A percentile compares a stretch with the other conserved stretches of the same genome.
Conservation (phyloP, 1,140 invertebrate species). For the Zelostemma sp. region DNA sequence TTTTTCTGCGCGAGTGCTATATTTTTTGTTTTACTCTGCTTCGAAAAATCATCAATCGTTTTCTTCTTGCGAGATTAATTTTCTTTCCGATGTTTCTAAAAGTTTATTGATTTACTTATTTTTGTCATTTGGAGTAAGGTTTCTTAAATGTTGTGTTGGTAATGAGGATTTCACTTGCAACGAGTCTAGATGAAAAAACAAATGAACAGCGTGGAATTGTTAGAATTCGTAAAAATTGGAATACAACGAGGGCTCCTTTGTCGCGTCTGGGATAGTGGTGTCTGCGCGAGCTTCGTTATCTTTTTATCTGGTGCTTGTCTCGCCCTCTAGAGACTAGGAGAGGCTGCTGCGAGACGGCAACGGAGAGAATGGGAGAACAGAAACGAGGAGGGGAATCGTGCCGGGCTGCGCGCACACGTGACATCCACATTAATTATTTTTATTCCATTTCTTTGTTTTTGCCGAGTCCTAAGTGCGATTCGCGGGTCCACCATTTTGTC, state of each 20-base stretch:
- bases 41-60: too few relatives aligned
- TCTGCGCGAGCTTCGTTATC: slow-evolving; percentile 56
- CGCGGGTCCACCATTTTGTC: slow-evolving; percentile 41
- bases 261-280: slow-evolving; percentile 41
- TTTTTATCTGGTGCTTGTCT: slow-evolving; percentile 59
- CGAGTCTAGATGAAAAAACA: too few relatives aligned
- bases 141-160: too few relatives aligned
- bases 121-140: too few relatives aligned
- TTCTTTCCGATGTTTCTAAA: too few relatives aligned
- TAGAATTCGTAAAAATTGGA: slow-evolving; percentile 9
- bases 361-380: slow-evolving; percentile 20
- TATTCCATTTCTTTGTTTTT: slow-evolving; percentile 54
- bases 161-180: too few relatives aligned
- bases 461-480: slow-evolving; percentile 31
- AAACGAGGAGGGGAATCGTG: slow-evolving; percentile 29
- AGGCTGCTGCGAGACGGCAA: slow-evolving; percentile 28
- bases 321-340: slow-evolving; percentile 35
- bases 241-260: slow-evolving; percentile 42
- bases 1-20: too few relatives aligned
- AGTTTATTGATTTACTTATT: too few relatives aligned
- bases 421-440: slow-evolving; percentile 64
- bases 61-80: too few relatives aligned
- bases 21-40: too few relatives aligned
- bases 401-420: slow-evolving; percentile 51
- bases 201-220: background rate